phyloP scores from a whole-genome alignment of 2,888 invertebrate species.

The Tetheella fluctuosa region DNA sequence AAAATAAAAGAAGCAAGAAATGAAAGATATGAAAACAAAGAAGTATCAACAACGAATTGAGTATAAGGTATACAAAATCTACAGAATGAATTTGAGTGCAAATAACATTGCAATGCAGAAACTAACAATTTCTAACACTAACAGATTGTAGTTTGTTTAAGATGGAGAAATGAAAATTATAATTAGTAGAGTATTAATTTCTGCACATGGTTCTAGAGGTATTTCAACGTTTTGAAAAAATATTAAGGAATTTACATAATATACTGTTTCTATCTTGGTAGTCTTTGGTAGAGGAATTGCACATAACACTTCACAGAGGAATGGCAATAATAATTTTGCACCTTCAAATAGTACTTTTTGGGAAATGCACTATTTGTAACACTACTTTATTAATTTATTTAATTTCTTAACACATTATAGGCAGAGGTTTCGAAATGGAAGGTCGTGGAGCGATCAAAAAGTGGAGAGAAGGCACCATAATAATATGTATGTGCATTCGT shows the following conservation, averaged over 20 bases:
- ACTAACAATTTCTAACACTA: slow-evolving; percentile 7
- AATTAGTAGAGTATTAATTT: neutral
- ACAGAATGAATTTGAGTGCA: neutral
- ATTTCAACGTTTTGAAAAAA: neutral
- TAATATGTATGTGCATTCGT: slow-evolving; percentile 12
- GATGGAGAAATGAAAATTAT: neutral
- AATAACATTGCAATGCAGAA: slow-evolving; percentile 7
- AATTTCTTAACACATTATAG: slow-evolving; percentile 13
- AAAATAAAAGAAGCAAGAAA: neutral
- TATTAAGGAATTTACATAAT: neutral
- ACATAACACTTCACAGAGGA: neutral
- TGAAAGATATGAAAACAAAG: neutral
- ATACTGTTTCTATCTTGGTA: neutral
- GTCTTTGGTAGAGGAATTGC: neutral
- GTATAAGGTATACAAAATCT: neutral
- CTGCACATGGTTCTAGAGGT: neutral
- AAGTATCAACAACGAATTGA: neutral
- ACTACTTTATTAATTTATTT: neutral
- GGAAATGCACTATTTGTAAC: slow-evolving; percentile 11
- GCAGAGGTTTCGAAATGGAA: slow-evolving; percentile 11
- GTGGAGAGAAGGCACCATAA: neutral
- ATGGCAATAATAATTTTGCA: neutral
- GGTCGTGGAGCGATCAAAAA: slow-evolving; percentile 9
- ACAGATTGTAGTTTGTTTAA: neutral
- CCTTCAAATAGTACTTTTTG: neutral